A percentile compares a stretch with the other conserved stretches of the same genome.
These are phyloP conservation scores for Prosopocoilus inquinatus DNA, from an alignment of 2,888 invertebrate species.

Conservation along the genomic window DNA sequence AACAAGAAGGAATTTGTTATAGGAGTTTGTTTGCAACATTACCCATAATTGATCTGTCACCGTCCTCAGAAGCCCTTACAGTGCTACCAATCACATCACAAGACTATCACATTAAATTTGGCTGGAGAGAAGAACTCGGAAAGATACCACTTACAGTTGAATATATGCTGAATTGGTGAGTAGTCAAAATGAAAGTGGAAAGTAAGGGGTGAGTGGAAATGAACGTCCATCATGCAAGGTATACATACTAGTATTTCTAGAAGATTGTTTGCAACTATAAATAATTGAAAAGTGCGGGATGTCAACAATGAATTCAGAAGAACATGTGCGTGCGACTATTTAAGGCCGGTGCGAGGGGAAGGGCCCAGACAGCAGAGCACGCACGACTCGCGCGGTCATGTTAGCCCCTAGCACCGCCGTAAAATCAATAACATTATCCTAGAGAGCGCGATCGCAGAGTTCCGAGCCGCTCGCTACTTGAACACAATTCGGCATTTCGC, in stretches of 20 bases:
- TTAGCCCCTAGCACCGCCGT: slow-evolving; percentile 39
- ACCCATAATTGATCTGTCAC: too few species aligned
- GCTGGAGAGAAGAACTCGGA: too few species aligned
- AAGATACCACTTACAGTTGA: too few species aligned
- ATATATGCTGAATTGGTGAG: too few species aligned
- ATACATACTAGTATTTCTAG: background rate
- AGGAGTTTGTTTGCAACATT: too few species aligned
- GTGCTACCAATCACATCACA: too few species aligned
- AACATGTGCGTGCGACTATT: slow-evolving; percentile 33
- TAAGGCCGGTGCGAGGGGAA: slow-evolving; percentile 28
- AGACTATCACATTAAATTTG: too few species aligned
- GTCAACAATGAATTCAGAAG: slow-evolving; percentile 27
- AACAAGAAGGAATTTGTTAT: too few species aligned
- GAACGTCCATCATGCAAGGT: background rate
- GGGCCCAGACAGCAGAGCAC: slow-evolving; percentile 32
- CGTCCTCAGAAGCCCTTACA: too few species aligned
- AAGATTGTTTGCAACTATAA: background rate
- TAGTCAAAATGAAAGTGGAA: too few species aligned
- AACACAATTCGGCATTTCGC: slow-evolving; percentile 7
- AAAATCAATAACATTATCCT: slow-evolving; percentile 49
- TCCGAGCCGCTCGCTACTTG: slow-evolving; percentile 21
- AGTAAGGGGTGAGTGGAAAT: background rate
- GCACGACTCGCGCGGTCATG: slow-evolving; percentile 35
- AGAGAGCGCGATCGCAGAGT: slow-evolving; percentile 41
- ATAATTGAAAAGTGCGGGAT: slow-evolving; percentile 21